Percentiles rank a stretch among this genome's conserved stretches.
These are phyloP conservation scores for Leptinotarsa undecemlineata DNA, from an alignment of 1,140 invertebrate species.

Conservation along the genomic window DNA sequence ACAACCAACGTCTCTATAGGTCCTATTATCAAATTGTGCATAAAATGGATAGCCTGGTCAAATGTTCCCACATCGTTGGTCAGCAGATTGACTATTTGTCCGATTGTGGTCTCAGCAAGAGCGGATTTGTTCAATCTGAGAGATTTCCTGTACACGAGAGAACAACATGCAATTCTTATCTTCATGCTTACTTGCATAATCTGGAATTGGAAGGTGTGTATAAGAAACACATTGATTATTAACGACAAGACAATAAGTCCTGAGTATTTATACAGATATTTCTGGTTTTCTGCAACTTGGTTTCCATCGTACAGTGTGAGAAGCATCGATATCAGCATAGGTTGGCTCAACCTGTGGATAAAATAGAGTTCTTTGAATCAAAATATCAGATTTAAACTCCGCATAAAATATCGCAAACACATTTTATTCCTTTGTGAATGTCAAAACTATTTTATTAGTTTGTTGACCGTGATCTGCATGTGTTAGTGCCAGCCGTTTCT, in stretches of 20 bases:
- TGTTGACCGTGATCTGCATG: no score
- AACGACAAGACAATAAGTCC: conserved; percentile 70
- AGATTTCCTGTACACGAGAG: conserved; percentile 81
- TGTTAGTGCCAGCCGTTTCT: no score
- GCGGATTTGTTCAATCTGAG: conserved; percentile 65
- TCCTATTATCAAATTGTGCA: conserved; percentile 71
- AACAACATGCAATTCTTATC: conserved; percentile 76
- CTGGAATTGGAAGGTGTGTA: conserved; percentile 73
- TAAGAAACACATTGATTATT: conserved; percentile 65
- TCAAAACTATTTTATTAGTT: no score
- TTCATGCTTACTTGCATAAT: conserved; percentile 75
- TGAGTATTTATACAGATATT: conserved; percentile 70
- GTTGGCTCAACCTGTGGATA: conserved; percentile 56
- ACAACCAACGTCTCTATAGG: conserved; percentile 76
- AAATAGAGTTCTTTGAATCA: no score
- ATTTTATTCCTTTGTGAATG: no score
- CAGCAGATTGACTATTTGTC: conserved; percentile 83
- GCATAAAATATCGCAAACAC: no score
- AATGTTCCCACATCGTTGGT: conserved; percentile 80
- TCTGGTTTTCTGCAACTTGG: conserved; percentile 35
- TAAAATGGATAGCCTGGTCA: conserved; percentile 66
- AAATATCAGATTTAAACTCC: no score
- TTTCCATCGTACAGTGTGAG: conserved; percentile 31
- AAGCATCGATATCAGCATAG: conserved; percentile 33
- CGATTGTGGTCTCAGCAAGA: conserved; percentile 74